Percentiles rank a stretch among this genome's conserved stretches.
Evolutionary conservation across 2,888 invertebrate species (phyloP).

Genomic region (Andrena chrysosceles): DNA sequence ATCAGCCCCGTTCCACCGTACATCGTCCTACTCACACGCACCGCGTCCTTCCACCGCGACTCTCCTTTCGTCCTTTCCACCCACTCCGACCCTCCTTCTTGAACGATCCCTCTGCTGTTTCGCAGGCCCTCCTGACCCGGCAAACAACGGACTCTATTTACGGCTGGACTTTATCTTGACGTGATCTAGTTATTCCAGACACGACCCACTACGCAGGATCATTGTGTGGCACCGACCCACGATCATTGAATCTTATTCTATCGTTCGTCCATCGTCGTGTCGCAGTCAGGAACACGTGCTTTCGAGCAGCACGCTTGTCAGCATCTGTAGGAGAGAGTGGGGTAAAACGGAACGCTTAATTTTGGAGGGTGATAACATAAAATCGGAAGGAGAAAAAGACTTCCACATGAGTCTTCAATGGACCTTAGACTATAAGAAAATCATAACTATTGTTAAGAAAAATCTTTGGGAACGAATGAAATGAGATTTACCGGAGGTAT

Average conservation of each 20-base stretch:
- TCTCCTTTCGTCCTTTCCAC: constrained; percentile 68
- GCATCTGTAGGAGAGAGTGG: too few relatives aligned
- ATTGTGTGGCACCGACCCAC: constrained; percentile 48
- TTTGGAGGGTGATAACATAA: too few relatives aligned
- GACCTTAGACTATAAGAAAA: too few relatives aligned
- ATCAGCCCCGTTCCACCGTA: constrained; percentile 80
- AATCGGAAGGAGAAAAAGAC: too few relatives aligned
- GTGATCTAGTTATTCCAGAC: constrained; percentile 83
- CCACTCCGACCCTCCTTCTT: constrained; percentile 40
- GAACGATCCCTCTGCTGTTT: background rate
- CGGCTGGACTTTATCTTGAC: constrained; percentile 80
- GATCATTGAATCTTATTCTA: constrained; percentile 59
- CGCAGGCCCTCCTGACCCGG: constrained; percentile 59
- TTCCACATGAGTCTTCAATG: too few relatives aligned
- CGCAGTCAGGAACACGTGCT: constrained; percentile 38
- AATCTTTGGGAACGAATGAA: too few relatives aligned
- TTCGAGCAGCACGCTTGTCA: constrained; percentile 18
- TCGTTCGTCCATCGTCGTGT: constrained; percentile 36
- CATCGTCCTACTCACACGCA: constrained; percentile 70
- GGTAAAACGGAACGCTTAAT: too few relatives aligned
- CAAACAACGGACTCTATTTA: constrained; percentile 76
- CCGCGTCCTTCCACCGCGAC: constrained; percentile 62
- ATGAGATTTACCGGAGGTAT: too few relatives aligned
- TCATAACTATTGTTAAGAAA: too few relatives aligned
- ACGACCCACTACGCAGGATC: constrained; percentile 76